These are phyloP conservation scores for Conopomorpha cramerella DNA, from an alignment of 1,140 invertebrate genomes.

Conservation along the genomic window DNA sequence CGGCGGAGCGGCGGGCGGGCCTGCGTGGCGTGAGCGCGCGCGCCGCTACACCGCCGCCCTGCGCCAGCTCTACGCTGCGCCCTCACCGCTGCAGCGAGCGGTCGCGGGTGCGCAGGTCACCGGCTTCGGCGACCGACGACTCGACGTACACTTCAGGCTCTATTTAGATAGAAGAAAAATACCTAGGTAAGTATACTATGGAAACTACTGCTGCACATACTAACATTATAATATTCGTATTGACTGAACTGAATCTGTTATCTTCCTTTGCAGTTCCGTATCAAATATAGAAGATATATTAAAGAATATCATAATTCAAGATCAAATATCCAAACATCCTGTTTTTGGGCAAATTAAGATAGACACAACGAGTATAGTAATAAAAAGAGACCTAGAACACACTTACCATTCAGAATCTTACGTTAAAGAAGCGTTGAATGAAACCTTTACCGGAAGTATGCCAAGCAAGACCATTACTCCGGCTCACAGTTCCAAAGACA, in stretches of 20 bases:
- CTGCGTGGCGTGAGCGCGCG: slow-evolving; percentile 49
- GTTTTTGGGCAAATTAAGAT: slow-evolving; percentile 71
- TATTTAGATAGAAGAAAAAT: slow-evolving; percentile 77
- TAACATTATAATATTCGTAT: slow-evolving; percentile 4
- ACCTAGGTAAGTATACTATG: slow-evolving; percentile 57
- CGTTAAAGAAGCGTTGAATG: slow-evolving; percentile 44
- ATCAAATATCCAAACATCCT: slow-evolving; percentile 67
- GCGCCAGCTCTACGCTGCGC: slow-evolving; percentile 60
- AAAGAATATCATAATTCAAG: slow-evolving; percentile 69
- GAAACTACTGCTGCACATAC: not conserved
- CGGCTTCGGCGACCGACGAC: slow-evolving; percentile 69
- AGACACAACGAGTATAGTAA: slow-evolving; percentile 65
- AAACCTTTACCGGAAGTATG: slow-evolving; percentile 38
- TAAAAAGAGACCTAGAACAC: slow-evolving; percentile 65
- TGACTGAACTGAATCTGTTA: slow-evolving; percentile 3
- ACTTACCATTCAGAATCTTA: slow-evolving; percentile 50
- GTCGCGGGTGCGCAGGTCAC: slow-evolving; percentile 68
- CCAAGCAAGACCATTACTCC: no score
- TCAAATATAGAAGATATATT: slow-evolving; percentile 70
- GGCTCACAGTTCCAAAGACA: no score
- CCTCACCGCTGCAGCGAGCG: slow-evolving; percentile 61
- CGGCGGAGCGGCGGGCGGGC: slow-evolving; percentile 36
- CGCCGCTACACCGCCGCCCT: slow-evolving; percentile 60
- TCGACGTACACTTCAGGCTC: slow-evolving; percentile 76
- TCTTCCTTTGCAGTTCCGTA: slow-evolving; percentile 58